Percentiles rank a stretch among this genome's conserved stretches.
Evolutionary conservation across 2,888 invertebrate species (phyloP).

Genomic region (Drosophila tanythrix): DNA sequence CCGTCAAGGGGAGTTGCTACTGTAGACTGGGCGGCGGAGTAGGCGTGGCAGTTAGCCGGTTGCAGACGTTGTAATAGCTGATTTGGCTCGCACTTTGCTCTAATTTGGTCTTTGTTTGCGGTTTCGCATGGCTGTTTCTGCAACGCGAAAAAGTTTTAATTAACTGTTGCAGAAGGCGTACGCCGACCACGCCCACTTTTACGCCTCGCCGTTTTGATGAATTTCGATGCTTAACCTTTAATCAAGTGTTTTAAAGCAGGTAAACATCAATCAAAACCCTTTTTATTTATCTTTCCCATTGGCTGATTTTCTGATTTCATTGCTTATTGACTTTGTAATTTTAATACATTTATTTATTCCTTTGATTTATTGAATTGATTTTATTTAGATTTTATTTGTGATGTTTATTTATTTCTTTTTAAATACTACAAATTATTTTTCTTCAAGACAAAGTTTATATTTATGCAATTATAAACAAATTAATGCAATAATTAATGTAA

Average conservation of each 20-base stretch:
- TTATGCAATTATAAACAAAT: background rate
- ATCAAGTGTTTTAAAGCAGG: slow-evolving; percentile 33
- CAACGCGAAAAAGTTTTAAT: slow-evolving; percentile 74
- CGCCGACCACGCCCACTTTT: slow-evolving; percentile 19
- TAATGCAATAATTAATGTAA: background rate
- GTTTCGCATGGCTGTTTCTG: slow-evolving; percentile 64
- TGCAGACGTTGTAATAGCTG: background rate
- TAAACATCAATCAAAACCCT: slow-evolving; percentile 7
- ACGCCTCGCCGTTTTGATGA: background rate
- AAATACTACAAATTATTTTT: background rate
- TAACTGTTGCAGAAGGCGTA: slow-evolving; percentile 69
- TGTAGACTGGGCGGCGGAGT: background rate
- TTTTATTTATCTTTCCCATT: background rate
- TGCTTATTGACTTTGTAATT: background rate
- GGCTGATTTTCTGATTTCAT: background rate
- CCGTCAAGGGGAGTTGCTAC: slow-evolving; percentile 4
- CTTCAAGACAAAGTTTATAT: too few relatives aligned
- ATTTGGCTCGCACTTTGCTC: slow-evolving; percentile 38
- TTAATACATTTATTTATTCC: background rate
- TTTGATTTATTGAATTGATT: background rate
- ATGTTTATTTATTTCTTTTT: background rate
- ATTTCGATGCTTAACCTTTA: slow-evolving; percentile 41
- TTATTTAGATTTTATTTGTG: background rate
- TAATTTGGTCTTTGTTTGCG: slow-evolving; percentile 79
- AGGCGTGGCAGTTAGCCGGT: background rate